Conservation (phyloP, 2,797 vertebrate species). For the Notoglanidium macrostoma region DNA sequence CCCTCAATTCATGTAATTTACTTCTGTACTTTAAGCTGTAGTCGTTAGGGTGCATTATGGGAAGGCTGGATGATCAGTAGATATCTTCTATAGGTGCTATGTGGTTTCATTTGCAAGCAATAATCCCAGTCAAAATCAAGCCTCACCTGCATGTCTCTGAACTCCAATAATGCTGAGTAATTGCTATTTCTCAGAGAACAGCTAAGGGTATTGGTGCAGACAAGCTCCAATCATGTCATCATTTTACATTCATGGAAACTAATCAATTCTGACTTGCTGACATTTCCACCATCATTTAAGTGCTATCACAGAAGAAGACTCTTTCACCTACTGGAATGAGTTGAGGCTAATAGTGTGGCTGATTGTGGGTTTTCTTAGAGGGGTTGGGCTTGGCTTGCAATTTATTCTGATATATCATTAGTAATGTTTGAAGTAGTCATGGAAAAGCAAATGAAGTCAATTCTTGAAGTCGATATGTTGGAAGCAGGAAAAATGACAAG, state of each 20-base stretch:
- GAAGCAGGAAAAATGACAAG: no score
- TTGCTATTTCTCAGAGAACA: constrained; percentile 15
- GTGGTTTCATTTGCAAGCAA: constrained; percentile 8
- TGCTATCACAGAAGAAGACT: not conserved
- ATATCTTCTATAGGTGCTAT: constrained; percentile 1
- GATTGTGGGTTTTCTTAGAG: not conserved
- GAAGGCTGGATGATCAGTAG: not conserved
- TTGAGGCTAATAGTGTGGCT: not conserved
- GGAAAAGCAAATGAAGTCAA: not conserved
- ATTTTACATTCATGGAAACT: constrained; percentile 26
- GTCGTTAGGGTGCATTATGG: not conserved
- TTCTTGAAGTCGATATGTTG: no score
- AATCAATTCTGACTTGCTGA: constrained; percentile 15
- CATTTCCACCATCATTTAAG: not conserved
- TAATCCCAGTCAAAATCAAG: constrained; percentile 14
- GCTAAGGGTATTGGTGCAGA: not conserved
- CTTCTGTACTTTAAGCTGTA: not conserved
- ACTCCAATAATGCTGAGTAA: constrained; percentile 8
- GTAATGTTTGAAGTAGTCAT: not conserved
- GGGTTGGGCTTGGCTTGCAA: no score
- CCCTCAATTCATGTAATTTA: not conserved
- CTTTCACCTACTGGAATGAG: not conserved
- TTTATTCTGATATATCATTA: not conserved
- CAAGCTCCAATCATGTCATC: constrained; percentile 25
- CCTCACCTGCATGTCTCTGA: not conserved